Evolutionary conservation across 1,140 invertebrate genomes (phyloP).

Genomic region (Eufriesea mexicana): DNA sequence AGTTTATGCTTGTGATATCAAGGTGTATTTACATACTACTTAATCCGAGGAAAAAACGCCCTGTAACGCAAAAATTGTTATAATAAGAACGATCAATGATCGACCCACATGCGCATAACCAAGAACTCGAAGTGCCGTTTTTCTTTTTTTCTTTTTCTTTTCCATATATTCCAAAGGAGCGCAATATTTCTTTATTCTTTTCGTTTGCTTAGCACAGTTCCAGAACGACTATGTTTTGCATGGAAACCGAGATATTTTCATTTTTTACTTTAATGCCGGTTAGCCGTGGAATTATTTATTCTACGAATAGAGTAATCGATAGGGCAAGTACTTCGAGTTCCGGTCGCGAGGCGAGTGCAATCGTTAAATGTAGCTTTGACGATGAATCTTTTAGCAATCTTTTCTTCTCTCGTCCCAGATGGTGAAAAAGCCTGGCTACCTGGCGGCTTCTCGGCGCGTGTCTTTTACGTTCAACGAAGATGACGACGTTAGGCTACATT

Average conservation of each 20-base stretch:
- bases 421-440: conserved; percentile 76
- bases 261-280: neutral
- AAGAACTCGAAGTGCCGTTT: conserved; percentile 62
- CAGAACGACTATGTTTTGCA: too few relatives aligned
- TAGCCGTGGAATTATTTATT: neutral
- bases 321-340: conserved; percentile 42
- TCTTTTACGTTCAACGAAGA: conserved; percentile 76
- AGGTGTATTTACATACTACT: conserved; percentile 82
- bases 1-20: conserved; percentile 80
- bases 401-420: conserved; percentile 77
- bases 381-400: conserved; percentile 81
- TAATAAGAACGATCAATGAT: conserved; percentile 76
- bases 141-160: conserved; percentile 19
- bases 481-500: conserved; percentile 75
- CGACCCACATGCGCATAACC: conserved; percentile 68
- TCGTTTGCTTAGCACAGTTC: neutral
- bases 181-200: neutral
- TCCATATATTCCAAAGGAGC: neutral
- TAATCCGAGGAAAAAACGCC: conserved; percentile 81
- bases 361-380: conserved; percentile 79
- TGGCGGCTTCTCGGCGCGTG: conserved; percentile 75
- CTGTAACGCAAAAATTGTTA: conserved; percentile 79
- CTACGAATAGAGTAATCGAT: neutral
- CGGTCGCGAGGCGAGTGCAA: conserved; percentile 59
- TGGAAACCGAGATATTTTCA: too few relatives aligned